Conservation (phyloP, 2,113 vertebrate species). For the Sigmodon hispidus region DNA sequence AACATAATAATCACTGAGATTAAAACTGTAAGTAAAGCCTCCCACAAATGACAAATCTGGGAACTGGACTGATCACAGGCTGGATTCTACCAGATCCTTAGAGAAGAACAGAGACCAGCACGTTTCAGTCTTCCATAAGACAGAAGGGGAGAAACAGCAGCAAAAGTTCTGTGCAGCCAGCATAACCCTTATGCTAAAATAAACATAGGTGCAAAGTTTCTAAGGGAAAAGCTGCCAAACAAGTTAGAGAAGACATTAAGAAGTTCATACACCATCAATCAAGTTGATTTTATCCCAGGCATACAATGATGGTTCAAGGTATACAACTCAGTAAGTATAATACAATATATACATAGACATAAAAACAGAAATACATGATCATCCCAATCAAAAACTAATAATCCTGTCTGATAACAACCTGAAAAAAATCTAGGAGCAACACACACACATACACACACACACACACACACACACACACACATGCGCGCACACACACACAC, state of each 20-base stretch:
- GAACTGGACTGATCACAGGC: not conserved
- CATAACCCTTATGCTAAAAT: not conserved
- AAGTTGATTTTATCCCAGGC: not conserved
- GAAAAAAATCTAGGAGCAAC: not conserved
- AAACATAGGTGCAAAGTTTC: not conserved
- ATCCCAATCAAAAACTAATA: not conserved
- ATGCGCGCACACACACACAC: not conserved
- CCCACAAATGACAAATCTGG: not conserved
- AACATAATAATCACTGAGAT: not conserved
- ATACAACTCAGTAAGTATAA: not conserved
- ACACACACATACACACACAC: not conserved
- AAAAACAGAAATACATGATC: not conserved
- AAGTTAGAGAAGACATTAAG: not conserved
- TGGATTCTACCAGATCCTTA: not conserved
- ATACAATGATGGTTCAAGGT: not conserved
- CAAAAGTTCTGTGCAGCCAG: too few species aligned
- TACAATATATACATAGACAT: not conserved
- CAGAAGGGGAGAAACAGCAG: too few species aligned
- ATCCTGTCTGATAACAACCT: not conserved
- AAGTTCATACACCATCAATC: not conserved
- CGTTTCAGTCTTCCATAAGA: not conserved
- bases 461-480: not conserved
- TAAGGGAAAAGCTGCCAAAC: not conserved
- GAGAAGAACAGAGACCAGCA: not conserved
- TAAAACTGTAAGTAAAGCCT: not conserved